Base-by-base conservation (phyloP, 2,113 vertebrate genomes). In the Symphodus melops region DNA sequence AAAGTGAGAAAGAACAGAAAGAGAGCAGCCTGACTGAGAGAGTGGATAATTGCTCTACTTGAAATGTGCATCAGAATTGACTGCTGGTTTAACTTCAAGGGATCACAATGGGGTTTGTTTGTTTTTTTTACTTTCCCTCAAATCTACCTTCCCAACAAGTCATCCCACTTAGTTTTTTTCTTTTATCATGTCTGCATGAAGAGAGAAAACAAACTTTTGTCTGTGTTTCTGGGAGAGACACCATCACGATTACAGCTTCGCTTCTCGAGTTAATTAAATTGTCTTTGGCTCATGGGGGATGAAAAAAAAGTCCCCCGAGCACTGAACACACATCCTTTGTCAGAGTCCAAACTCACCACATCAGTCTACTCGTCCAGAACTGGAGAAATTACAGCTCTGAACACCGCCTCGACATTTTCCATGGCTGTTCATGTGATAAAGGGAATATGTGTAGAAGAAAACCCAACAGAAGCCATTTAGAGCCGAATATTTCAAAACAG, bases 231-330 rank as follows among this genome's bases (percentile, higher is more conserved):
- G 25, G 62, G 37, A 0, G n/a, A 33, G 13, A 8, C 11, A 63
- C 25, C 71, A 55, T 76, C 71, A 46, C 60, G 74, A 68, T 86
- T 72, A 79, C 51, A 81, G 60, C 16, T 13, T 64, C 44, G 75
- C 82, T 76, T 74, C 80, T 83, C 79, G 17, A 66, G 71, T 79
- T 87, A 81, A 87, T 85, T 83, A 79, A 77, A 85, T 66, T 54
- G 72, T 85, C 65, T 76, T 9, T 85, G 55, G 82, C 85, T 82
- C 75, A 37, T 10, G n/a, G 68, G 74, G 75, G 65, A 37, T 62
- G 74, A 66, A 81, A 21, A 81, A 21, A 13, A 71, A 49, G 77
- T 60, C 77, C 46, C 46, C 51, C 57, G 74, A 8, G 74, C 49
- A 13, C 57, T 21, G 61, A 41, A 44, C 48, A 36, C 48, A 20